Conservation (phyloP, 2,797 vertebrate species). For the Sylvia borin region DNA sequence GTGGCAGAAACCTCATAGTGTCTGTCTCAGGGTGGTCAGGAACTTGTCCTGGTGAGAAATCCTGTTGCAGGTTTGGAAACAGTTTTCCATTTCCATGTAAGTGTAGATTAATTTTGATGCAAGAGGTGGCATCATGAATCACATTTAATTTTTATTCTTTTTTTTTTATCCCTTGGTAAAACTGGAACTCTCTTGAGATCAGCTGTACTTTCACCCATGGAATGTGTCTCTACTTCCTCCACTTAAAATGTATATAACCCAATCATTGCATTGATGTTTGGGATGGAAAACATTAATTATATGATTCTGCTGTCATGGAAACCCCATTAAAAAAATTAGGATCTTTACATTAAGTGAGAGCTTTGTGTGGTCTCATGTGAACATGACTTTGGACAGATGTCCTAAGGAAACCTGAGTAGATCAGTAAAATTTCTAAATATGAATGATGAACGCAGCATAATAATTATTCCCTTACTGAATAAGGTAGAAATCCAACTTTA, state of each 20-base stretch:
- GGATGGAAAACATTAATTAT: not conserved
- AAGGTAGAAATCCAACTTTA: not conserved
- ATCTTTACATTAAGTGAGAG: not conserved
- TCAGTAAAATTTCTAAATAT: not conserved
- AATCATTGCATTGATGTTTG: not conserved
- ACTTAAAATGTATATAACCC: not conserved
- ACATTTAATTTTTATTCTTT: not conserved
- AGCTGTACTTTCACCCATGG: not conserved
- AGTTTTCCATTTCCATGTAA: not conserved
- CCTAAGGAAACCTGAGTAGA: not conserved
- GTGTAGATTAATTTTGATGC: not conserved
- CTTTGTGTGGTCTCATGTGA: not conserved
- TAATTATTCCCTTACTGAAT: not conserved
- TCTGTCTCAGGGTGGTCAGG: not conserved
- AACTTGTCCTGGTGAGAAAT: not conserved
- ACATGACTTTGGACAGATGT: not conserved
- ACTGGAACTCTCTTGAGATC: not conserved
- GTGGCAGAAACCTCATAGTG: not conserved
- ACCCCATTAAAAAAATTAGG: not conserved
- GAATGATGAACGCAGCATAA: rapidly evolving
- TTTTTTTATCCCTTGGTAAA: not conserved
- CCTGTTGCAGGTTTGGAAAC: not conserved
- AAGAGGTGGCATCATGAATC: not conserved
- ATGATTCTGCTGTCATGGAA: not conserved
- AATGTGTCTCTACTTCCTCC: not conserved